Percentiles rank a stretch among this genome's conserved stretches.
These are phyloP conservation scores for Clanis bilineata DNA, from an alignment of 2,888 invertebrate species.

Conservation along the genomic window DNA sequence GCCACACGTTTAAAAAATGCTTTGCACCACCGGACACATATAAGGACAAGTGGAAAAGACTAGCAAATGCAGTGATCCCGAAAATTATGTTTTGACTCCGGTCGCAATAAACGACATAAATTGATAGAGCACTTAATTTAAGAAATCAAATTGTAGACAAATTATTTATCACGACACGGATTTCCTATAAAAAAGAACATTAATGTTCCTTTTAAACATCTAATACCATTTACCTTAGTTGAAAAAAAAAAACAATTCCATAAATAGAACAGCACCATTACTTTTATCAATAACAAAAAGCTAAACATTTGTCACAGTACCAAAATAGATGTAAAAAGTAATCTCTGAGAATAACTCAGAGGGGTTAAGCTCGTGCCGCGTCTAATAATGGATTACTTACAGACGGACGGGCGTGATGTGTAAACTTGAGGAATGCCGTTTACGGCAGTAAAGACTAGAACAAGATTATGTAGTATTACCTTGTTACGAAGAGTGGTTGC, in stretches of 20 bases:
- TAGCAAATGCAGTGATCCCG: neutral
- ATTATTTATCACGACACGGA: neutral
- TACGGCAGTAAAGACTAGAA: neutral
- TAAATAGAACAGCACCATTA: slow-evolving; percentile 2
- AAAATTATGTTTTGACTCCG: neutral
- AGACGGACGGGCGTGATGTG: slow-evolving; percentile 2
- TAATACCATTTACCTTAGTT: neutral
- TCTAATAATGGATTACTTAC: slow-evolving; percentile 6
- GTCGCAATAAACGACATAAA: too few species aligned
- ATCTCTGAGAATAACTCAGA: slow-evolving; percentile 1
- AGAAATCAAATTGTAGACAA: too few species aligned
- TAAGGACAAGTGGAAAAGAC: too few species aligned
- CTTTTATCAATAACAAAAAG: slow-evolving; percentile 5
- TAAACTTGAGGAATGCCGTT: neutral
- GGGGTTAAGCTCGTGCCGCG: neutral
- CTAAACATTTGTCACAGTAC: neutral
- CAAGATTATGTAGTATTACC: neutral
- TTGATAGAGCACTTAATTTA: too few species aligned
- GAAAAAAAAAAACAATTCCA: neutral
- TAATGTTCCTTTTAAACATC: neutral
- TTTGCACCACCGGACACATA: too few species aligned
- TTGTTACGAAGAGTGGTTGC: neutral
- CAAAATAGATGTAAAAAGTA: slow-evolving; percentile 1
- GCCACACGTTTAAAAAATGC: too few species aligned
- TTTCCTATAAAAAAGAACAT: neutral